Percentiles rank a stretch among this genome's conserved stretches.
Conservation (phyloP, 37 sponge, comb jelly and placozoan species). For the Petrosia ficiformis region DNA sequence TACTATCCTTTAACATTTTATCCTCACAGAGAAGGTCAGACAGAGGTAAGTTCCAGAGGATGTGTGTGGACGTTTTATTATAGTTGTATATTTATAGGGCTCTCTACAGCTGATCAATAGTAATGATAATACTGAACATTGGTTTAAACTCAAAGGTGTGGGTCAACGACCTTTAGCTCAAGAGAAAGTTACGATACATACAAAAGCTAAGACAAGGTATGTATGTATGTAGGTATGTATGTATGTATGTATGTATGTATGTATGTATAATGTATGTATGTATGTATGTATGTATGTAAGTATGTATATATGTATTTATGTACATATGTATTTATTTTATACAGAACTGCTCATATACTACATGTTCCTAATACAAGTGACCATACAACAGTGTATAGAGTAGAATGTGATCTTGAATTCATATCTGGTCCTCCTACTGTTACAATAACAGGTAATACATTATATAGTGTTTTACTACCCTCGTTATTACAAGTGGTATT, state of each 20-base stretch:
- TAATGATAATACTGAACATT: conserved; percentile 50
- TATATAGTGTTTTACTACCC: no score
- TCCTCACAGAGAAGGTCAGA: conserved; percentile 60
- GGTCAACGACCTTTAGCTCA: conserved; percentile 76
- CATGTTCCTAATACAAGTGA: conserved; percentile 73
- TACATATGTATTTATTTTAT: neutral
- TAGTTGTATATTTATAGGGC: conserved; percentile 44
- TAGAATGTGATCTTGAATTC: conserved; percentile 66
- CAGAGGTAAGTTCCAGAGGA: conserved; percentile 45
- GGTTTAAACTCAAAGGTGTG: conserved; percentile 64
- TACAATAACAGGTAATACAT: conserved; percentile 39
- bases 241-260: neutral
- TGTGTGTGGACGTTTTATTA: neutral
- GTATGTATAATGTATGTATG: conserved; percentile 21
- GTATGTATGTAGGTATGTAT: neutral
- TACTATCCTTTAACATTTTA: conserved; percentile 72
- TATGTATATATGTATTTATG: neutral
- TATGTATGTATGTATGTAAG: neutral
- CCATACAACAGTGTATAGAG: conserved; percentile 42
- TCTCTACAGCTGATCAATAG: conserved; percentile 54
- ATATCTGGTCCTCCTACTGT: conserved; percentile 62
- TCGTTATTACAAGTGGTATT: conserved; percentile 48
- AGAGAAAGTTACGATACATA: conserved; percentile 47
- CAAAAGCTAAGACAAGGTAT: conserved; percentile 69
- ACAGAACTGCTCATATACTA: conserved; percentile 51